Conservation (phyloP, 2,797 vertebrate species). For the Sebastes goodei region DNA sequence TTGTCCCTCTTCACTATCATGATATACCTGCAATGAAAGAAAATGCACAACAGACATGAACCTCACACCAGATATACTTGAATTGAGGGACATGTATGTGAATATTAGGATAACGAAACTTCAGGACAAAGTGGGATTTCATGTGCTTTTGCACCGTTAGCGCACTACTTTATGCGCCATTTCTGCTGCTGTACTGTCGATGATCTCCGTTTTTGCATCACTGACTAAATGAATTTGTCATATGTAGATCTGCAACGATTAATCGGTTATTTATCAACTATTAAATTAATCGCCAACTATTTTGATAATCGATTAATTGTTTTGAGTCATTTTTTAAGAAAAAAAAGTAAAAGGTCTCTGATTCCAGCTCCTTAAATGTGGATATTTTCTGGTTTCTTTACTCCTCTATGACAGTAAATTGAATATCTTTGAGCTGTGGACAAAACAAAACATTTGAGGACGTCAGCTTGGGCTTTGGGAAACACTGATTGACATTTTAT, state of each 20-base stretch:
- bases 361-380: too few species aligned
- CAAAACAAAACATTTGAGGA: too few species aligned
- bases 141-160: not conserved
- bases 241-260: not conserved
- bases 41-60: conserved; percentile 5
- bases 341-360: too few species aligned
- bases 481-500: too few species aligned
- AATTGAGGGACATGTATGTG: not conserved
- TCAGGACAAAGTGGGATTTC: not conserved
- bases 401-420: fast-evolving
- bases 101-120: not conserved
- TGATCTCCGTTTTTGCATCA: not conserved
- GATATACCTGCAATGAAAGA: conserved; percentile 89
- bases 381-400: too few species aligned
- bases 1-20: conserved; percentile 99
- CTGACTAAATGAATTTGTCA: not conserved
- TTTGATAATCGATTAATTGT: too few species aligned
- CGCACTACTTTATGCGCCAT: not conserved
- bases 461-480: too few species aligned
- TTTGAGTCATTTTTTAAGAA: too few species aligned
- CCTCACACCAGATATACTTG: not conserved
- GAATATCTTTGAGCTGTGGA: too few species aligned
- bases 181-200: not conserved
- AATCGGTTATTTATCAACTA: too few species aligned
- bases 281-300: too few species aligned